Base-by-base conservation (phyloP, 2,888 invertebrate species). In the Coleophora flavipennella region DNA sequence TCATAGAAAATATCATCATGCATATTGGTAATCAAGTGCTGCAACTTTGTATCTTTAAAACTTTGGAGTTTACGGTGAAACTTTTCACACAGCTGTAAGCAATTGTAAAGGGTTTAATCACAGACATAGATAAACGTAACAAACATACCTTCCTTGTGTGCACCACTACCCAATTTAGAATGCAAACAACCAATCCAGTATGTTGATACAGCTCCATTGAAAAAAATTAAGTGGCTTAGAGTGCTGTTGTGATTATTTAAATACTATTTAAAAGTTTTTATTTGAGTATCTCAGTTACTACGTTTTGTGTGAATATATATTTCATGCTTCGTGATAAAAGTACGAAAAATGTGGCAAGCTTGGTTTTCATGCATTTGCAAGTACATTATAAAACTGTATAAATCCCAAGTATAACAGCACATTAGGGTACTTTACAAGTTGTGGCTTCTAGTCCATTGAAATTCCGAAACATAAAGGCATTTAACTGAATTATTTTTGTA, bases 1-100 rank as follows among this genome's bases (percentile, higher is more conserved):
- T 93, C 91, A 50, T 64, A 57, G 50, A 75, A 80, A 46, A 83
- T 69, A 57, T 86, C 77, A 45, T 67, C 51, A 49, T 68, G 53
- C 75, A 87, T 60, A 58, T 72, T 63, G 45, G 63, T 66, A 48
- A 70, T 67, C 51, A 88, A 59, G 43, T 66, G 43, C 40, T 67
- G 36, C 41, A 85, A 43, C 63, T 87, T 76, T 39, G 53, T 51
- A 49, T 61, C 70, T 68, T 80, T 79, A 62, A 83, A 72, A 43
- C 60, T 55, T 48, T 62, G 49, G 53, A 86, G 50, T 57, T 62
- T 78, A 48, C 50, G 64, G 60, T 70, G 67, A 49, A 86, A 86
- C 27, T 65, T 64, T 41, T 74, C 62, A 32, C 81, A 83, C 48
- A 89, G 59, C 89, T 89, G 53, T 48, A 45, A 36, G 35, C 11